Conservation (phyloP, 2,888 invertebrate genomes). For the Mesorhabditis spiculigera region DNA sequence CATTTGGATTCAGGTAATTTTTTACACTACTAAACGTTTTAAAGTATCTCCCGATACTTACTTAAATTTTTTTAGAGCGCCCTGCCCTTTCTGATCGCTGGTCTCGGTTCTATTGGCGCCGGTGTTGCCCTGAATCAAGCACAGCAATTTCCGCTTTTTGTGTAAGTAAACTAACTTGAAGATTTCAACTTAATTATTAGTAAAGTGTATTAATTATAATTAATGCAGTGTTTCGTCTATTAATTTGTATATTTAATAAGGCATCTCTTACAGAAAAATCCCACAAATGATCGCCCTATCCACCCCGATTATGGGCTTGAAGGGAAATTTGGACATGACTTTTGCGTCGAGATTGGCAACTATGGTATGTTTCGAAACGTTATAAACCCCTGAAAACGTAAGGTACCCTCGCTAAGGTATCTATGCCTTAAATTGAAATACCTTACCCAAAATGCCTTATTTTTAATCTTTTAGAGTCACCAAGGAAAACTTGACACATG, state of each 20-base stretch:
- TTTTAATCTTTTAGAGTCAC: not conserved
- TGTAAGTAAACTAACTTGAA: too few species aligned
- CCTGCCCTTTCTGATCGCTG: not conserved
- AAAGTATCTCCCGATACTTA: not conserved
- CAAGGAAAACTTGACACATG: conserved; percentile 4
- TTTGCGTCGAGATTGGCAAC: conserved; percentile 1
- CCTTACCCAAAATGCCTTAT: not conserved
- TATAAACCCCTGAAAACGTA: not conserved
- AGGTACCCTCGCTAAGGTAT: not conserved
- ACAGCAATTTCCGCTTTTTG: not conserved
- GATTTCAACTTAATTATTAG: not conserved
- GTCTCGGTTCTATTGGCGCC: not conserved
- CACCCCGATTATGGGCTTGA: not conserved
- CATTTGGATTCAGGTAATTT: not conserved
- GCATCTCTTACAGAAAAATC: not conserved
- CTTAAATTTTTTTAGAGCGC: not conserved
- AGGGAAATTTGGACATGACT: conserved; percentile 5
- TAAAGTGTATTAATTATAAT: not conserved
- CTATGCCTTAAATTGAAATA: not conserved
- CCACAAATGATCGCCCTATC: not conserved
- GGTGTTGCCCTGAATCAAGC: not conserved
- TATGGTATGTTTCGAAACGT: not conserved
- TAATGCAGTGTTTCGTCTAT: too few species aligned
- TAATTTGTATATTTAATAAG: too few species aligned
- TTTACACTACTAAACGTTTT: not conserved